Evolutionary conservation across 2,797 vertebrate species (phyloP).

Genomic region (Naso thynnoides): DNA sequence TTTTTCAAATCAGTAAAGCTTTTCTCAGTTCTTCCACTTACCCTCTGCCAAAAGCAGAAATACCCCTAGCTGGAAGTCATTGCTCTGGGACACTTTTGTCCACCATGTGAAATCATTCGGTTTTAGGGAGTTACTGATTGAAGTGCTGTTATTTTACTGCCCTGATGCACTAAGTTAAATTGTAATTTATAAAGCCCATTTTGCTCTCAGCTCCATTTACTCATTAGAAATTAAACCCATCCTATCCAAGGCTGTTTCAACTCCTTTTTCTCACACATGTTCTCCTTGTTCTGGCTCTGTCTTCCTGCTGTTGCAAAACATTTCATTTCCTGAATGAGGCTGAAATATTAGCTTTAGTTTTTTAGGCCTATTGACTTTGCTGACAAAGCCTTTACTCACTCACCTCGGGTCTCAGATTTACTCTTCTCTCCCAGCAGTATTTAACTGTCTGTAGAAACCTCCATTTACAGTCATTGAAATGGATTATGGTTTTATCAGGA

Average conservation of each 20-base stretch:
- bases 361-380: slow-evolving; percentile 69
- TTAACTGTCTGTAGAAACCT: slow-evolving; percentile 49
- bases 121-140: slow-evolving; percentile 7
- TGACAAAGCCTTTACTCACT: slow-evolving; percentile 72
- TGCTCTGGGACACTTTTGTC: not conserved
- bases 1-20: not conserved
- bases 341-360: slow-evolving; percentile 80
- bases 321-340: slow-evolving; percentile 79
- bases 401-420: slow-evolving; percentile 52
- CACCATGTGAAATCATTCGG: slow-evolving; percentile 9
- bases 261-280: slow-evolving; percentile 61
- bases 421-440: slow-evolving; percentile 19
- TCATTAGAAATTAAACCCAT: slow-evolving; percentile 52
- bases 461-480: slow-evolving; percentile 31
- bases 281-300: slow-evolving; percentile 62
- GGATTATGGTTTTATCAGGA: slow-evolving; percentile 40
- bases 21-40: not conserved
- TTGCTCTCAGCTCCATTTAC: slow-evolving; percentile 15
- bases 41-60: not conserved
- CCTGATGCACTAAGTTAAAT: not conserved
- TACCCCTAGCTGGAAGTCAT: not conserved
- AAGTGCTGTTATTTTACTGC: slow-evolving; percentile 2
- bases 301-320: slow-evolving; percentile 80
- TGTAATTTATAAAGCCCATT: slow-evolving; percentile 31
- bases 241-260: slow-evolving; percentile 44